Evolutionary conservation across 1,140 invertebrate genomes (phyloP), one percentile per base, ranked within the genome.

Genomic region (Catajapyx aquilonaris): DNA sequence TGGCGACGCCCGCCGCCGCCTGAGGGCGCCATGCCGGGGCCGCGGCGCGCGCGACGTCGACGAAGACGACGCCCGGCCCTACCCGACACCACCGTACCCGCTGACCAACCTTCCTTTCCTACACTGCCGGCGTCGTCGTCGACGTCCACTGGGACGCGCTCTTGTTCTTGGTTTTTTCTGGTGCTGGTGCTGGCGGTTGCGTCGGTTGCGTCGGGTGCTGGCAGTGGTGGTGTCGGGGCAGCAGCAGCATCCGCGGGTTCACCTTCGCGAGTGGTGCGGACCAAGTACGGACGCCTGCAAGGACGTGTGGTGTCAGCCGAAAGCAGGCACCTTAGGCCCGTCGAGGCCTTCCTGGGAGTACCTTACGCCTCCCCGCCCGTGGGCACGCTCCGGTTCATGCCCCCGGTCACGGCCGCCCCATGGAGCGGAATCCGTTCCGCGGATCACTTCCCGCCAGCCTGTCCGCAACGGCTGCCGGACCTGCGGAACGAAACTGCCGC

Each of bases 281-380:
- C 80, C 0, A 65, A 77, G 25, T 84, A 81, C 56, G 79, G 81
- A 1, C 71, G 77, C 45, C 61, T 85, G 34, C 78, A 84, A 54
- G 79, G 80, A 5, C 56, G 81, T 3, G 68, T 80, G 38, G 54
- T 76, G 43, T 20, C 34, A n/a, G 18, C 42, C 17, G 39, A 31
- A 2, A 25, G 37, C 15, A 71, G 74, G 40, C 71, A 68, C 51
- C 58, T 79, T 33, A 75, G 73, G 49, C 68, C 73, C 40, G 64
- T 80, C 13, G 81, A 90, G 54, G 79, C 87, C 23, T 97, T 88
- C 55, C 66, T 93, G 5, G 91, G 90, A 1, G 80, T 94, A 30
- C 88, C 87, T 1, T 96, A 95, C 56, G 91, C 90, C 1, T 84
- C 85, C 15, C 78, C 88, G 10, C 88, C 88, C 1, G 74, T 76